These are phyloP conservation scores for Bolborhynchus lineola DNA, from an alignment of 2,113 vertebrate genomes.

Conservation along the genomic window DNA sequence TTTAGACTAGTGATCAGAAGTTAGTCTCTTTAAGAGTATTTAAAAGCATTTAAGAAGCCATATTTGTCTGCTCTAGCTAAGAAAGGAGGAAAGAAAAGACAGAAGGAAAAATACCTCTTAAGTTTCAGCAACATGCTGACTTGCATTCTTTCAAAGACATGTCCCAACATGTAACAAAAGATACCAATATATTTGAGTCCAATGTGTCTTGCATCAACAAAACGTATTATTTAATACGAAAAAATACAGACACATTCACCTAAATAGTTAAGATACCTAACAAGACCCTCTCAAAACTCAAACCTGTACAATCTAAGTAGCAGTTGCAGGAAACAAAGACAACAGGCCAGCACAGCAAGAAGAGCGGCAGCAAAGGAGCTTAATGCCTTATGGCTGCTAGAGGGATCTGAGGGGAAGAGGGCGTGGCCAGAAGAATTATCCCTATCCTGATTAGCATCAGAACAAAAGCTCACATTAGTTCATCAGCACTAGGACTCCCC, in stretches of 20 bases:
- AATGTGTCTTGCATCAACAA: not conserved
- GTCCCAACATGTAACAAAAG: not conserved
- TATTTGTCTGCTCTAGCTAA: not conserved
- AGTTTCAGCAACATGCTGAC: not conserved
- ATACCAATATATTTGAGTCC: not conserved
- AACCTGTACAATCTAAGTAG: not conserved
- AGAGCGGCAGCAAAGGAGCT: not conserved
- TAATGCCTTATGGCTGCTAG: not conserved
- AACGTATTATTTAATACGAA: not conserved
- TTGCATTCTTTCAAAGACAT: not conserved
- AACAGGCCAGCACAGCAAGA: not conserved
- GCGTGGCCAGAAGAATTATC: not conserved
- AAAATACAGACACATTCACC: not conserved
- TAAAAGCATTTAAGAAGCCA: not conserved
- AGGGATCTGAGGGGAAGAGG: not conserved
- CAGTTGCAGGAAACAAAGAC: not conserved
- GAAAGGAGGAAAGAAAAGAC: not conserved
- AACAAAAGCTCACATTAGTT: conserved; percentile 28
- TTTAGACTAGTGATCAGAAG: not conserved
- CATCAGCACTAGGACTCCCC: not conserved
- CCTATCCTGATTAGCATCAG: conserved; percentile 8
- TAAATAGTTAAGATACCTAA: not conserved
- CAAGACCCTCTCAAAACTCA: not conserved
- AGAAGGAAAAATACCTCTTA: not conserved
- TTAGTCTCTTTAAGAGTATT: not conserved